Evolutionary conservation across 2,797 vertebrate species (phyloP).

Genomic region (Okamejei kenojei): DNA sequence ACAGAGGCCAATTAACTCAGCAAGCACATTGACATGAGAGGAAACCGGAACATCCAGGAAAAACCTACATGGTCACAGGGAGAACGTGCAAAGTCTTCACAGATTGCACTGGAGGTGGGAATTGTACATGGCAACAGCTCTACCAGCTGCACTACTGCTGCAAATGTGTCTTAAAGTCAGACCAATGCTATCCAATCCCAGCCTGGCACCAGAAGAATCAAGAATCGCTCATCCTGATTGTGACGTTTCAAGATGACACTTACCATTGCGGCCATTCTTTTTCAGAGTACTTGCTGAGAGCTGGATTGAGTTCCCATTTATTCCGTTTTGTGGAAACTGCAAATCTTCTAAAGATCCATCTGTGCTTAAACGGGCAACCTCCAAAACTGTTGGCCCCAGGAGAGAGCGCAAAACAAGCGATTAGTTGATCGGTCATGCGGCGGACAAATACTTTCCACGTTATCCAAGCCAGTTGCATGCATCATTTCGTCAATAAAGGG

Average conservation of each 20-base stretch:
- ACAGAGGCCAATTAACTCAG: no score
- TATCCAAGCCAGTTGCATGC: no score
- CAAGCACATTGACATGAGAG: no score
- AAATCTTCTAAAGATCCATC: slow-evolving; percentile 89
- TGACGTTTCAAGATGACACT: slow-evolving; percentile 40
- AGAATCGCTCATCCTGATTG: neutral
- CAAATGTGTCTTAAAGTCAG: no score
- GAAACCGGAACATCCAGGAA: no score
- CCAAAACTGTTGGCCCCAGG: slow-evolving; percentile 68
- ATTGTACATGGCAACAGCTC: no score
- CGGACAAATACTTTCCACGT: neutral
- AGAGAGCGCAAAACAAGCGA: slow-evolving; percentile 39
- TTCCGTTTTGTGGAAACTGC: slow-evolving; percentile 84
- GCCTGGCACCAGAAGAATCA: neutral
- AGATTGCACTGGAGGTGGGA: no score
- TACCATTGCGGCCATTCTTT: slow-evolving; percentile 94
- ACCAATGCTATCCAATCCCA: neutral
- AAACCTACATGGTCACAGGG: no score
- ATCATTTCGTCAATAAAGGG: no score
- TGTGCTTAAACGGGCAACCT: slow-evolving; percentile 92
- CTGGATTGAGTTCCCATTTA: slow-evolving; percentile 82
- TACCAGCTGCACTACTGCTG: no score
- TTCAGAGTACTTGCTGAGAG: slow-evolving; percentile 92
- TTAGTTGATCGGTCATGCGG: neutral
- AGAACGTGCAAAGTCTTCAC: no score